phyloP scores from a whole-genome alignment of 2,888 invertebrate species.

The Cephus sareptanus region DNA sequence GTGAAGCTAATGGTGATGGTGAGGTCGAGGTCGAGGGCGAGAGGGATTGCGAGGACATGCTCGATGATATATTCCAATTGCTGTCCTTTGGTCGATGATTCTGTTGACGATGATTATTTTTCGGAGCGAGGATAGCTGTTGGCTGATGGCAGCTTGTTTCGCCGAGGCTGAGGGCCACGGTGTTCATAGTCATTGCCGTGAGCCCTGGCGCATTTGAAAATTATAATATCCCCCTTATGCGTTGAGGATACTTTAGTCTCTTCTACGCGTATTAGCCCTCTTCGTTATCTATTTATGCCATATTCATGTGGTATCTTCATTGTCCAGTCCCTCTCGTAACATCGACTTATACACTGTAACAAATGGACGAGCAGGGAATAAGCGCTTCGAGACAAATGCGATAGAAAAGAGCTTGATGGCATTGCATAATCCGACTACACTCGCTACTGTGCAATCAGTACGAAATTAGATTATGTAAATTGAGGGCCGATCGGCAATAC shows the following conservation, averaged over 20 bases:
- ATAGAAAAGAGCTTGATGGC: not conserved
- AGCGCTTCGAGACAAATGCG: too few species aligned
- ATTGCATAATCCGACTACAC: slow-evolving; percentile 15
- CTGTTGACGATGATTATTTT: slow-evolving; percentile 60
- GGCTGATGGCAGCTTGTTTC: slow-evolving; percentile 55
- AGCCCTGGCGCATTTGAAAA: not conserved
- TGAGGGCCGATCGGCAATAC: too few species aligned
- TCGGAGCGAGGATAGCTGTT: slow-evolving; percentile 57
- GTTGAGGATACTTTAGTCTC: not conserved
- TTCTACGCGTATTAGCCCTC: not conserved
- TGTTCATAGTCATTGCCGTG: slow-evolving; percentile 64
- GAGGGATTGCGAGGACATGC: slow-evolving; percentile 40
- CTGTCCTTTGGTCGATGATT: slow-evolving; percentile 22
- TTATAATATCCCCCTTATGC: not conserved
- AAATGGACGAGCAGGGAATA: not conserved
- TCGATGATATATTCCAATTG: slow-evolving; percentile 31
- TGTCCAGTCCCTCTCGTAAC: not conserved
- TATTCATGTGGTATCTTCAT: not conserved
- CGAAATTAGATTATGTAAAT: not conserved
- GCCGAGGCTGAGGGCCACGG: slow-evolving; percentile 64
- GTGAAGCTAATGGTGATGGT: not conserved
- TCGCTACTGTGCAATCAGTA: slow-evolving; percentile 12
- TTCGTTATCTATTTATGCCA: not conserved
- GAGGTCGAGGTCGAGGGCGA: not conserved
- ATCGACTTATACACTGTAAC: not conserved